Evolutionary conservation across 23 tunicate genomes (phyloP), one percentile per base, ranked within the genome.

Genomic region (Oikopleura albicans): DNA sequence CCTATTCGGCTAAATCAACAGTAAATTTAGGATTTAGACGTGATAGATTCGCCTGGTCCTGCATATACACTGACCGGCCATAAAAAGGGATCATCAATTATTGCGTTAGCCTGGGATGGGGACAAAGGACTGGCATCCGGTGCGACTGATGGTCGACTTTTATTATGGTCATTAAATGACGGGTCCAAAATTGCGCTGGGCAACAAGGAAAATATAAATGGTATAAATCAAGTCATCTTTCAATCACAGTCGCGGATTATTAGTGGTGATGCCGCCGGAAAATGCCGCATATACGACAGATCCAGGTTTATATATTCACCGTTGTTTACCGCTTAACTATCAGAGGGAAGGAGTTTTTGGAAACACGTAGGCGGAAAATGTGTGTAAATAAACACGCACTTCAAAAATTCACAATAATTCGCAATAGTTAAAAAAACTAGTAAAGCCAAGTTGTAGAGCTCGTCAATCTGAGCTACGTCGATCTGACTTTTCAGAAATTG

Each of bases 21-120:
- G n/a, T n/a, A n/a, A n/a, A n/a, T n/a, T n/a, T n/a, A 49, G 63
- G 79, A 71, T 71, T 71, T 71, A 37, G 79, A 71, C 37, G 2
- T 71, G 2, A 71, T 71, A 16, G 35, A 71, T 37, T 34, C 79
- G 28, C 79, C 79, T 12, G 79, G 79, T 2, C 79, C 79, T 22
- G 33, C 79, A 2, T 71, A 71, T 29, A 29, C 2, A 2, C 31
- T 71, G 79, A 71, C 28, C 2, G 79, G 79, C 28, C 79, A 71
- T 71, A 71, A 71, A 71, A 71, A 71, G 37, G 79, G 27, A 27
- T 22, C 36, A 16, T 16, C 79, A 4, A 37, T 71, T 37, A 37
- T 71, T 16, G 28, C 79, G 34, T 37, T 71, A 16, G 2, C 34
- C 31, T 71, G 79, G 79, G 79, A 71, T 37, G 79, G 79, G 31